Base-by-base conservation (phyloP, 1,140 invertebrate genomes). In the Anastatus disparis region DNA sequence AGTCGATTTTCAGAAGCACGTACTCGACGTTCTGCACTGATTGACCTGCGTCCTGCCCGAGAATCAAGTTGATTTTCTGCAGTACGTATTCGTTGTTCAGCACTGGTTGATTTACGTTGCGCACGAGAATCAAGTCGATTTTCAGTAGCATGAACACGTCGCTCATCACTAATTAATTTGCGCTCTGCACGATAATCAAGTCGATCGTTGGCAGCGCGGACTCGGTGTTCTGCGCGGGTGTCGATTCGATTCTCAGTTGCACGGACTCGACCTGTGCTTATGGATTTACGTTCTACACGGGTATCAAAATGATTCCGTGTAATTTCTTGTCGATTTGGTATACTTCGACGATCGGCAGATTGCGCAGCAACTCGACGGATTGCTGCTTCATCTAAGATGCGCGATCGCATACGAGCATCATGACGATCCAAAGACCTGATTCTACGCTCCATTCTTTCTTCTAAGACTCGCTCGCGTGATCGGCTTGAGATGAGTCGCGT, bases 1-100 rank as follows among this genome's bases (percentile, higher is more conserved):
- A 56, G n/a, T 44, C 26, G 24, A 44, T 27, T 56, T 56, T 67
- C 50, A 22, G n/a, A n/a, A n/a, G n/a, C n/a, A n/a, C 20, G n/a
- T 27, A 13, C n/a, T 20, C 26, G 2, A n/a, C 27, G 20, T 4
- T 53, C 31, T 12, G 17, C 29, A 3, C 24, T 55, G 17, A 26
- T 24, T 2, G 17, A 50, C 22, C 20, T 48, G 9, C n/a, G 42
- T 26, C 48, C 26, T 1, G 26, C 9, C 15, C 24, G 40, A 17
- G 9, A 17, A 35, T 62, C 27, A 0, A n/a, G 17, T 4, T 20
- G 15, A 31, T 35, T 62, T 22, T 62, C 44, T 1, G 8, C n/a
- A n/a, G n/a, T n/a, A 38, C 7, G 29, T 22, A 20, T 2, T 9
- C 6, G 35, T 20, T 8, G 12, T 26, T 24, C 13, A 42, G 20